Conservation (phyloP, 1,140 invertebrate genomes). For the Tenebrio molitor region DNA sequence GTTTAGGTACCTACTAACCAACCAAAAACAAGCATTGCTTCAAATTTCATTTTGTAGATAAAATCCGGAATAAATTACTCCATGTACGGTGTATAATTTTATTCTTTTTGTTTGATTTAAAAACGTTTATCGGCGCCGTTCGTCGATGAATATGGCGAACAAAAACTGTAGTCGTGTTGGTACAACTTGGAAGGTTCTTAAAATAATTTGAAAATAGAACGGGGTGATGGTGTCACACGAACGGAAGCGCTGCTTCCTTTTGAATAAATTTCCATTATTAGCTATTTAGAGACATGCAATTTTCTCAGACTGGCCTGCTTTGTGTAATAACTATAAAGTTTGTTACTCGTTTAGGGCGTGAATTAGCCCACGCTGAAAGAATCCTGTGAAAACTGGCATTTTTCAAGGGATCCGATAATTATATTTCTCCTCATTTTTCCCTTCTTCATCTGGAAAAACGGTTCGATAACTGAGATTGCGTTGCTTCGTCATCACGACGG, state of each 20-base stretch:
- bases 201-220: constrained; percentile 1
- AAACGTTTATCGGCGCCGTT: too few relatives aligned
- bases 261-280: constrained; percentile 37
- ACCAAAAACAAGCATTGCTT: too few relatives aligned
- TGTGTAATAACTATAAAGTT: constrained; percentile 17
- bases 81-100: too few relatives aligned
- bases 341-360: background rate
- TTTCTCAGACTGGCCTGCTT: constrained; percentile 8
- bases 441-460: constrained; percentile 23
- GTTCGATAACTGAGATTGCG: constrained; percentile 34
- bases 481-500: constrained; percentile 40
- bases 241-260: background rate
- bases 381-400: constrained; percentile 6
- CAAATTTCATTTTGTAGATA: too few relatives aligned
- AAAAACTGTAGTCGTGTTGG: background rate
- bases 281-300: constrained; percentile 23
- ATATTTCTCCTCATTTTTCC: constrained; percentile 43
- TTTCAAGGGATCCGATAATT: constrained; percentile 29
- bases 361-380: background rate
- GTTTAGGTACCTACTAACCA: too few relatives aligned
- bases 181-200: background rate
- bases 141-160: too few relatives aligned
- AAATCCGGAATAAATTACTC: too few relatives aligned
- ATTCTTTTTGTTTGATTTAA: too few relatives aligned
- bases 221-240: background rate